Evolutionary conservation across 2,113 vertebrate genomes (phyloP).

Genomic region (Lampris megalopsis): DNA sequence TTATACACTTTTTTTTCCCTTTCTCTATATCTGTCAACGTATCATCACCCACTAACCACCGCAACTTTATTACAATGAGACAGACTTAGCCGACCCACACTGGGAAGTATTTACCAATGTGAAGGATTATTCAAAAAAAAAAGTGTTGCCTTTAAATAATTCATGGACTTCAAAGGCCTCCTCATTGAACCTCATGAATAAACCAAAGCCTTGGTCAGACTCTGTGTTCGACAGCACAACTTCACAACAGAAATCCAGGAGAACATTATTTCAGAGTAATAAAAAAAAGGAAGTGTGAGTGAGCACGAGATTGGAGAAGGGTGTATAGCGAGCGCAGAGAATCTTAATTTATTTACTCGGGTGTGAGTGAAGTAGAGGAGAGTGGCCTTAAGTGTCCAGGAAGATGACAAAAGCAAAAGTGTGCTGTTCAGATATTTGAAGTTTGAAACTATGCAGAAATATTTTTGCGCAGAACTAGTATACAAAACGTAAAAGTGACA

Average conservation of each 20-base stretch:
- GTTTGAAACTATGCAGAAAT: neutral
- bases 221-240: conserved; percentile 52
- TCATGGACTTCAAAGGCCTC: conserved; percentile 78
- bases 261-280: conserved; percentile 50
- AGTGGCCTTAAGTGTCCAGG: conserved; percentile 13
- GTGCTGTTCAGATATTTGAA: conserved; percentile 28
- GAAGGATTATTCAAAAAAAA: conserved; percentile 52
- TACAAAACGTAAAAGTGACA: neutral
- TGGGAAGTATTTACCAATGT: conserved; percentile 61
- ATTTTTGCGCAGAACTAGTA: conserved; percentile 8
- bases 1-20: neutral
- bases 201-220: conserved; percentile 71
- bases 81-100: conserved; percentile 14
- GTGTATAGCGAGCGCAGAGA: neutral
- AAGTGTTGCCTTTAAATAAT: conserved; percentile 72
- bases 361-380: no score
- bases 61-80: neutral
- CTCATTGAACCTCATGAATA: conserved; percentile 78
- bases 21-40: conserved; percentile 1
- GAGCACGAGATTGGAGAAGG: neutral
- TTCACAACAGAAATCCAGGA: conserved; percentile 54
- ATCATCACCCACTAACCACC: conserved; percentile 15
- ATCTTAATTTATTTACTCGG: no score
- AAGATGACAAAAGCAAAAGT: conserved; percentile 25
- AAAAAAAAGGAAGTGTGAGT: conserved; percentile 29